Conservation (phyloP, 2,113 vertebrate genomes). For the Mystacornis crossleyi region DNA sequence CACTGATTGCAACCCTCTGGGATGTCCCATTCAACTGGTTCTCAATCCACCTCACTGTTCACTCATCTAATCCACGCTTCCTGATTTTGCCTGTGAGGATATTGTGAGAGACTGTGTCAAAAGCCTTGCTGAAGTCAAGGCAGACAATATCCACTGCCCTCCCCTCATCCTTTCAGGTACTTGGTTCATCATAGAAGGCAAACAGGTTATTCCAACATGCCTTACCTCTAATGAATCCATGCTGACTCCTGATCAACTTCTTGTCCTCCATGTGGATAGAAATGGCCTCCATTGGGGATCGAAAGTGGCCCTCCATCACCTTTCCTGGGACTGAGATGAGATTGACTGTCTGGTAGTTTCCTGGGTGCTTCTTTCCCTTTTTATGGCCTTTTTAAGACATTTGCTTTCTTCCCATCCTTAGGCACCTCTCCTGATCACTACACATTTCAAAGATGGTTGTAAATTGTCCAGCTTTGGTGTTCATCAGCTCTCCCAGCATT, state of each 20-base stretch:
- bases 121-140: background rate
- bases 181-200: background rate
- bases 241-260: background rate
- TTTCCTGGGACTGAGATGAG: background rate
- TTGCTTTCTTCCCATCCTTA: background rate
- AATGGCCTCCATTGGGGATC: background rate
- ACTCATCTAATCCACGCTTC: background rate
- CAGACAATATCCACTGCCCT: background rate
- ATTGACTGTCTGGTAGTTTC: background rate
- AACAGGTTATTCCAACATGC: background rate
- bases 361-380: background rate
- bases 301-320: background rate
- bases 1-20: background rate
- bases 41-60: background rate
- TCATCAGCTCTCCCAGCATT: background rate
- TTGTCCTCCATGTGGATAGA: background rate
- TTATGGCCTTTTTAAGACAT: background rate
- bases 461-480: background rate
- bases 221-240: background rate
- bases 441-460: background rate
- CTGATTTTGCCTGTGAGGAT: background rate
- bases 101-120: background rate
- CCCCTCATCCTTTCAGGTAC: background rate
- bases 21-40: background rate
- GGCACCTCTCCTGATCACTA: background rate